phyloP scores from a whole-genome alignment of 1,140 invertebrate species.

The Heliconius hewitsoni region DNA sequence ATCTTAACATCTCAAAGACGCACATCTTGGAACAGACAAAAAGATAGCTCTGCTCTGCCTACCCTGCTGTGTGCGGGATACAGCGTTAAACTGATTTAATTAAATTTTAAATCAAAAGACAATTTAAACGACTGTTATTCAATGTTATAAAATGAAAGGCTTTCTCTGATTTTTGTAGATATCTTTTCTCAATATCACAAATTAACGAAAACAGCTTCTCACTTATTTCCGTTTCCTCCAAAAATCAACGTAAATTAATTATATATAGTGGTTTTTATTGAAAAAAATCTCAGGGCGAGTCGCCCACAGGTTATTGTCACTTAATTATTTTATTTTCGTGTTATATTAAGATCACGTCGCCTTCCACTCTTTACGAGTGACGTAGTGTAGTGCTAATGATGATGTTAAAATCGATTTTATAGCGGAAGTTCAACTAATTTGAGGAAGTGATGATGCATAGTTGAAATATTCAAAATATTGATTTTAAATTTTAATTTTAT shows the following conservation, averaged over 20 bases:
- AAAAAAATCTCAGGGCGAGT: neutral
- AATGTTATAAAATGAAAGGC: neutral
- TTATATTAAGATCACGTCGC: neutral
- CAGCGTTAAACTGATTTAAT: too few species aligned
- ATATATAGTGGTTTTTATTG: neutral
- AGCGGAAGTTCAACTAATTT: neutral
- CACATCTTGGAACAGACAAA: too few species aligned
- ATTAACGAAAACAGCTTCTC: neutral
- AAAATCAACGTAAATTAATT: neutral
- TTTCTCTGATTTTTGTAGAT: neutral
- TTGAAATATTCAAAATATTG: neutral
- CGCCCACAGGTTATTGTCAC: conserved; percentile 3
- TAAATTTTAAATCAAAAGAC: too few species aligned
- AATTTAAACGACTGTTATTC: too few species aligned
- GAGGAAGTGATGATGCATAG: neutral
- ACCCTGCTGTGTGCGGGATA: too few species aligned
- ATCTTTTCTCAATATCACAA: neutral
- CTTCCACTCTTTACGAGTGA: neutral
- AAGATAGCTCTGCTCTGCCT: too few species aligned
- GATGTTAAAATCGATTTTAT: neutral
- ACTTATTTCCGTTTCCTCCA: conserved; percentile 5
- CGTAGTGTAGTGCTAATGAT: neutral
- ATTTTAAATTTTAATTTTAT: neutral
- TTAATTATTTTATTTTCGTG: neutral
- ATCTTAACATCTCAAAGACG: too few species aligned